Conservation (phyloP, 2,113 vertebrate genomes). For the Chaetura pelagica region DNA sequence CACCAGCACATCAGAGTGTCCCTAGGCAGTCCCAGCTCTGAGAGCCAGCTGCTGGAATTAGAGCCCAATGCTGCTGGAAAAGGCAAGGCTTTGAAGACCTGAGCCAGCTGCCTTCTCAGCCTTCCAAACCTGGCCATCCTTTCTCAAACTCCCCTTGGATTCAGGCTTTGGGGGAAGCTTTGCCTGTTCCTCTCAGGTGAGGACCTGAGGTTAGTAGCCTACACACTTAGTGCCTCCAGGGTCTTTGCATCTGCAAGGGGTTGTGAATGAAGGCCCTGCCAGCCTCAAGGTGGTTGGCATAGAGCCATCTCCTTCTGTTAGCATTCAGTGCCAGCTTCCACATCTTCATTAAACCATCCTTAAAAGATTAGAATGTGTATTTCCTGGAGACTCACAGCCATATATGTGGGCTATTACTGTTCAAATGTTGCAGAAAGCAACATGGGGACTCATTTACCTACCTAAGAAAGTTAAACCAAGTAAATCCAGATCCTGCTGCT, state of each 20-base stretch:
- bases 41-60: not conserved
- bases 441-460: not conserved
- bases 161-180: not conserved
- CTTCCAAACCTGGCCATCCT: not conserved
- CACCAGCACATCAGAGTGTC: not conserved
- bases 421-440: not conserved
- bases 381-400: not conserved
- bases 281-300: not conserved
- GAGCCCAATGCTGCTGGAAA: not conserved
- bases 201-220: not conserved
- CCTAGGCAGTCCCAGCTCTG: not conserved
- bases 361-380: not conserved
- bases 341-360: not conserved
- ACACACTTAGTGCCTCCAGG: not conserved
- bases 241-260: not conserved
- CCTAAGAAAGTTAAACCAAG: not conserved
- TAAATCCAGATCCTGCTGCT: not conserved
- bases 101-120: not conserved
- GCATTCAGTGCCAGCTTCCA: not conserved
- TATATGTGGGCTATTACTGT: not conserved
- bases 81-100: not conserved
- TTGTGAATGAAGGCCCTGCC: not conserved
- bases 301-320: not conserved
- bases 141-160: not conserved
- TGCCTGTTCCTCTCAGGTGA: not conserved